phyloP scores from a whole-genome alignment of 2,113 vertebrate genomes.

The Ellobius talpinus region DNA sequence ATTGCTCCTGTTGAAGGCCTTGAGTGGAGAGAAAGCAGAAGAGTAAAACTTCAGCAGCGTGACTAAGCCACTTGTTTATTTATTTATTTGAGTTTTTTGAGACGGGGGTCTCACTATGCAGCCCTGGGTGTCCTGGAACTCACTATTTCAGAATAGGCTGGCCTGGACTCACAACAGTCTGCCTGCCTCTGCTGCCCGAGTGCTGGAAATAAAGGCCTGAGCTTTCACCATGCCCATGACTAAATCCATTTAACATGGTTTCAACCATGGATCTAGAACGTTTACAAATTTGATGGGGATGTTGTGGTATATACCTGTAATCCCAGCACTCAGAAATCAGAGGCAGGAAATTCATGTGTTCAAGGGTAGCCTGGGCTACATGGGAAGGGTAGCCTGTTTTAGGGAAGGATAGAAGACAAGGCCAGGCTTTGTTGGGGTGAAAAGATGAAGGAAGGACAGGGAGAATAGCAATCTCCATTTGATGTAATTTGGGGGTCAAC shows the following conservation, averaged over 20 bases:
- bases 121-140: background rate
- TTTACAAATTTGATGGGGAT: background rate
- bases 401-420: background rate
- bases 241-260: slow-evolving; percentile 23
- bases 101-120: background rate
- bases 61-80: background rate
- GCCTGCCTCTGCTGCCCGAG: background rate
- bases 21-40: background rate
- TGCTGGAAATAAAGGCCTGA: background rate
- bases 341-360: background rate
- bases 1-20: background rate
- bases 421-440: background rate
- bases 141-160: background rate
- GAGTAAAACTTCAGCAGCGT: background rate
- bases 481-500: background rate
- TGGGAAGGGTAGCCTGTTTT: background rate
- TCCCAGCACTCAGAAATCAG: background rate
- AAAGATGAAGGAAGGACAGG: background rate
- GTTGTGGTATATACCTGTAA: background rate
- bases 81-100: background rate
- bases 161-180: background rate
- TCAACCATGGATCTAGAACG: background rate
- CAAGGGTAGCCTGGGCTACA: background rate
- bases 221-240: background rate
- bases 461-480: background rate